Evolutionary conservation across 2,113 vertebrate genomes (phyloP), one percentile per base, ranked within the genome.

Genomic region (Ondatra zibethicus): DNA sequence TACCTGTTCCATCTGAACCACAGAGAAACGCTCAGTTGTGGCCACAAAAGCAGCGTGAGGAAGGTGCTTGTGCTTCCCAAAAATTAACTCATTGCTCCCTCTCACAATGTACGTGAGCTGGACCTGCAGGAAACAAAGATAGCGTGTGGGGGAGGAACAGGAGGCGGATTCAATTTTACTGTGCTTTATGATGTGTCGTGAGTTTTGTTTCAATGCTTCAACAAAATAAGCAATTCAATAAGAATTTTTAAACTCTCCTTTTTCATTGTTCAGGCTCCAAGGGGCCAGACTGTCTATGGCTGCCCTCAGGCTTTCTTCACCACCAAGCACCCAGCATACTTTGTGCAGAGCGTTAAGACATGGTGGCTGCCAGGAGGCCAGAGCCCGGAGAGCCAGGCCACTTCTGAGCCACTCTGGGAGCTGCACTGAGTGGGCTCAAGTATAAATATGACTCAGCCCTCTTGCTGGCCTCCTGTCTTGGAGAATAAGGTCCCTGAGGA

Each of bases 161-260:
- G 68, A 84, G 1, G 76, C 50, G 39, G 16, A 31, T 1, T 55
- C 4, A 1, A 61, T 61, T 63, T 63, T 78, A 70, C 27, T 55
- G 45, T 27, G 61, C 17, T 39, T 92, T 80, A 63, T 80, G 19
- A 88, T 14, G 17, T 39, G 58, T n/a, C 82, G 84, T 63, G 29
- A 84, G 42, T 92, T 95, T 66, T 61, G 4, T 82, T 27, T 39
- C 39, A 77, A 88, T 45, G 50, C 23, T 91, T 89, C 55, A 93
- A 76, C 27, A 84, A 96, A 92, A 93, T 29, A 89, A 81, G 39
- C 29, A 84, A 70, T 82, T 82, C 31, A 19, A 58, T 58, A 58
- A 58, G 58, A 58, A 58, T 52, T 55, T 45, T 33, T 12, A 42
- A 3, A 47, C n/a, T 17, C 39, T 47, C 21, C 86, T 68, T 31